Base-by-base conservation (phyloP, 2,888 invertebrate genomes). In the Cephalotes varians region DNA sequence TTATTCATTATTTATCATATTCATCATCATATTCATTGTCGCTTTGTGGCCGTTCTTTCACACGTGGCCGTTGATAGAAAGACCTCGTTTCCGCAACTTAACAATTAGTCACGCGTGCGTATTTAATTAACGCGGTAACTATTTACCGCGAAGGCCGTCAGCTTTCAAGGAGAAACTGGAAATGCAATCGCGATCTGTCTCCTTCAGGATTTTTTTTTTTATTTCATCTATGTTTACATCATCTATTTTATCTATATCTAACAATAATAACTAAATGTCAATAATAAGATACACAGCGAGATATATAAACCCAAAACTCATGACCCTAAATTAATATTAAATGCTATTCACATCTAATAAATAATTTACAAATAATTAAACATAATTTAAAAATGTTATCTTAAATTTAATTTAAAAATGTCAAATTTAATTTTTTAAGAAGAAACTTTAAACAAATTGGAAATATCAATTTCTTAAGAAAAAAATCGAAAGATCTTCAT, bases 81-180 rank as follows among this genome's bases (percentile, higher is more conserved):
- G 40, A 40, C 51, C 51, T 40, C 28, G 10, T 74, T 74, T 62
- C 60, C 25, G 51, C 2, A 21, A 65, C 51, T 51, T 65, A 15
- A 28, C 40, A 65, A 65, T 73, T 76, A 54, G 25, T 65, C 51
- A 76, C 51, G 65, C 37, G 7, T 65, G n/a, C 1, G 0, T 40
- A 65, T 65, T 34, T 65, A 76, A 76, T 54, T 65, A 65, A 6
- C 37, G 25, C 15, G n/a, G 34, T 51, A 40, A 64, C 25, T 65
- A n/a, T 56, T 37, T 37, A 34, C 18, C 25, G 28, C 76, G 51
- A 64, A 76, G 64, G 76, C 54, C 65, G 40, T 15, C 40, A 15
- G 21, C 51, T 76, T 65, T 76, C 76, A 65, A 65, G 65, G 76
- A 76, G 15, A 65, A 76, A 65, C 51, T 18, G 9, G 49, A 64